These are phyloP conservation scores for Pomatostomus ruficeps DNA, from an alignment of 2,113 vertebrate genomes.

Conservation along the genomic window DNA sequence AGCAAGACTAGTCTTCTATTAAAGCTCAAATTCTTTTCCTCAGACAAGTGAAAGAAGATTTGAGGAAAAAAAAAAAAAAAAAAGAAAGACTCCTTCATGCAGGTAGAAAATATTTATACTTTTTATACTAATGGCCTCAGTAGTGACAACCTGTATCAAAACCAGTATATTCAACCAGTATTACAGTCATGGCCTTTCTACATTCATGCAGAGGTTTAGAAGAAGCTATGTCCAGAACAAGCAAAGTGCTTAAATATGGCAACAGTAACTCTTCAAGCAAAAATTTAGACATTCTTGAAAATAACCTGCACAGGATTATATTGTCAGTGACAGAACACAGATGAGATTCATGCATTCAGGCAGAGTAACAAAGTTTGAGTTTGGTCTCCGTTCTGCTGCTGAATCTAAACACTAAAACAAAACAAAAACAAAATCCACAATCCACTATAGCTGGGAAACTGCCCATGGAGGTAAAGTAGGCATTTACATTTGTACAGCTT, in stretches of 20 bases:
- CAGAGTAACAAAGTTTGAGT: background rate
- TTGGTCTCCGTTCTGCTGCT: background rate
- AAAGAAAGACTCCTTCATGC: no score
- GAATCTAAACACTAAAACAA: background rate
- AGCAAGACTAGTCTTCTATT: background rate
- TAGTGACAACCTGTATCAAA: background rate
- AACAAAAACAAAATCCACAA: background rate
- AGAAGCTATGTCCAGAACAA: background rate
- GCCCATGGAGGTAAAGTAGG: accelerated
- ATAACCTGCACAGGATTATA: background rate
- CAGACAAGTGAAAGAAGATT: background rate
- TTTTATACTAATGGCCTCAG: background rate
- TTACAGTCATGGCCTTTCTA: background rate
- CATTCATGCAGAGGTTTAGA: background rate
- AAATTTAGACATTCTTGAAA: background rate
- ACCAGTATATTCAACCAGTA: background rate
- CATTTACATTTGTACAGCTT: background rate
- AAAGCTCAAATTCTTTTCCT: background rate
- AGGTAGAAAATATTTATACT: background rate
- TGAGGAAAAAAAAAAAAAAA: no score
- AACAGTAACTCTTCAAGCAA: background rate
- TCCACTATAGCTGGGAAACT: background rate
- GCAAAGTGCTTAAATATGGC: background rate
- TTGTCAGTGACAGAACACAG: background rate
- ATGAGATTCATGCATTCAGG: background rate